Conservation (phyloP, 2,797 vertebrate genomes). For the Lophotriccus pileatus region DNA sequence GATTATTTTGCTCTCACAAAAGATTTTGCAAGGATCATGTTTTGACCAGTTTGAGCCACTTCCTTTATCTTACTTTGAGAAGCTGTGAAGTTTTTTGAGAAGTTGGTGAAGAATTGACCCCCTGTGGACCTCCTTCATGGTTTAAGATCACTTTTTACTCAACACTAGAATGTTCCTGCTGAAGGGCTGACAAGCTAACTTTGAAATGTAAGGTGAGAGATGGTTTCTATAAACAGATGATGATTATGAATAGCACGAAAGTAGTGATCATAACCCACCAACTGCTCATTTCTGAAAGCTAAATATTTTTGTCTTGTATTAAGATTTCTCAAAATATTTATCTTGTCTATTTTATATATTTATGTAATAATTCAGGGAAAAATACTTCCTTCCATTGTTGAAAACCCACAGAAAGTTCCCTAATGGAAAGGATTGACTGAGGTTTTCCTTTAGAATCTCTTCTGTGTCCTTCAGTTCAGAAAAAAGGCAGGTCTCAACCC, state of each 20-base stretch:
- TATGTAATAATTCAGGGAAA: background rate
- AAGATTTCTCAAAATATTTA: conserved; percentile 35
- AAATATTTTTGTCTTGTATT: background rate
- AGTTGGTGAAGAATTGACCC: background rate
- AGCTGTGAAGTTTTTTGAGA: background rate
- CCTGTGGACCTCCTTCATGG: background rate
- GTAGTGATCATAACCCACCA: background rate
- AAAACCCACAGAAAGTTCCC: background rate
- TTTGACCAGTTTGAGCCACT: background rate
- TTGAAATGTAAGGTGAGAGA: background rate
- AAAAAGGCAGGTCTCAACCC: background rate
- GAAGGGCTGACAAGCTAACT: background rate
- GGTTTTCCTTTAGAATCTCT: background rate
- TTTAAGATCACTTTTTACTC: background rate
- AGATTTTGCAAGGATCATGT: background rate
- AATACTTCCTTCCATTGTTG: background rate
- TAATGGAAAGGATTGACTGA: background rate
- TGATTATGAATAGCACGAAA: background rate
- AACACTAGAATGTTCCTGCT: background rate
- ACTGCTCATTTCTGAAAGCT: background rate
- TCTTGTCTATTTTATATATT: conserved; percentile 4
- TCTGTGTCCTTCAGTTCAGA: background rate
- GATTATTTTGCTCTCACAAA: background rate
- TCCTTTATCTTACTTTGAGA: background rate
- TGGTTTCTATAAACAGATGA: background rate